Evolutionary conservation across 2,888 invertebrate species (phyloP).

Genomic region (Xestoiulus laeticollis): DNA sequence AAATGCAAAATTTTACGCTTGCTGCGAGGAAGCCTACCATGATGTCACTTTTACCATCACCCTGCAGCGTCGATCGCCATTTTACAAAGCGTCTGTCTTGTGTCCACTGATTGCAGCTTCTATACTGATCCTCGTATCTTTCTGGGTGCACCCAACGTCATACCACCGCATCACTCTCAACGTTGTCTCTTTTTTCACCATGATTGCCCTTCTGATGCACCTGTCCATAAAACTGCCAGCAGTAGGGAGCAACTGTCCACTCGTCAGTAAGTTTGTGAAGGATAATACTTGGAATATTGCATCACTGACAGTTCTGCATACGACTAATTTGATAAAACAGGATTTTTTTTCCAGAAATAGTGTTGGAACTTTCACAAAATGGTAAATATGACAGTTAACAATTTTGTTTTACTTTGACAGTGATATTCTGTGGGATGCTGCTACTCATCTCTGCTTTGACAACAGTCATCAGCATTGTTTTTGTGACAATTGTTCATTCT

Average conservation of each 20-base stretch:
- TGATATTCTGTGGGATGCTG: conserved; percentile 11
- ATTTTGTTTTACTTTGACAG: not conserved
- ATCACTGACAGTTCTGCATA: not conserved
- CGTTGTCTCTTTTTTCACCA: not conserved
- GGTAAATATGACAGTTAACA: not conserved
- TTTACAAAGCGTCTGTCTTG: conserved; percentile 72
- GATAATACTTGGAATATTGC: not conserved
- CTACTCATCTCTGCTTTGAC: not conserved
- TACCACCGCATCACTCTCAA: not conserved
- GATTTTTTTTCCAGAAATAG: too few relatives aligned
- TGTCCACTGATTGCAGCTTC: conserved; percentile 69
- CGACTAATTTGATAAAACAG: too few relatives aligned
- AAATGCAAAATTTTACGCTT: conserved; percentile 59
- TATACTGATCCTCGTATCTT: not conserved
- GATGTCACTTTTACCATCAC: conserved; percentile 68
- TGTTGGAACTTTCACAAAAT: too few relatives aligned
- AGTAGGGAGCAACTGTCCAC: conserved; percentile 55
- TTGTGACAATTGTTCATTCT: not conserved
- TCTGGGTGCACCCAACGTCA: not conserved
- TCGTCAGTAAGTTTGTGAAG: not conserved
- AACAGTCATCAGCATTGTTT: not conserved
- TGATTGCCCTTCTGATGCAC: not conserved
- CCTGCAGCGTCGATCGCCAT: conserved; percentile 69
- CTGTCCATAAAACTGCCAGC: conserved; percentile 57
- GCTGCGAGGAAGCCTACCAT: conserved; percentile 70